phyloP scores from a whole-genome alignment of 2,888 invertebrate species.

The Hydrotaea cyrtoneurina region DNA sequence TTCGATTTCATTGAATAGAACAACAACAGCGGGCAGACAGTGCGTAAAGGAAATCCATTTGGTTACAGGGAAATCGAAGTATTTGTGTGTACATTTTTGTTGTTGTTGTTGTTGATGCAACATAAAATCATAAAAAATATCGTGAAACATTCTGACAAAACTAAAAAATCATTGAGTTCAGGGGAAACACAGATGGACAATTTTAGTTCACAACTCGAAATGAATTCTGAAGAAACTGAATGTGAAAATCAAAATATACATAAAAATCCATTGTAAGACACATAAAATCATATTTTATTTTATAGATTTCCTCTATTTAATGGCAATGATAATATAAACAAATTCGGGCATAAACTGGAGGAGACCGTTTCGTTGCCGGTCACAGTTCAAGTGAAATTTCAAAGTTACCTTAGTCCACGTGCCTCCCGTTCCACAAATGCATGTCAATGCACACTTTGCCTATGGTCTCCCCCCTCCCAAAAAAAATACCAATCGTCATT shows the following conservation, averaged over 20 bases:
- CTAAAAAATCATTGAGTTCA: not conserved
- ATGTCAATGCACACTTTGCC: conserved; percentile 50
- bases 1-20: conserved; percentile 47
- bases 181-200: conserved; percentile 34
- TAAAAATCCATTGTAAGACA: not conserved
- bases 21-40: conserved; percentile 28
- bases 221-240: not conserved
- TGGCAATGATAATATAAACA: conserved; percentile 30
- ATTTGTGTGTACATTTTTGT: too few relatives aligned
- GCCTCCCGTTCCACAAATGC: conserved; percentile 52
- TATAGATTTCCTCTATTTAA: conserved; percentile 28
- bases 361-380: not conserved
- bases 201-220: not conserved
- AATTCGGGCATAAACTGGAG: conserved; percentile 1
- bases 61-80: conserved; percentile 35
- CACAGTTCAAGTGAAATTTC: conserved; percentile 30
- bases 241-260: conserved; percentile 15
- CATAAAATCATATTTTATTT: conserved; percentile 28
- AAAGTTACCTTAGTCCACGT: conserved; percentile 47
- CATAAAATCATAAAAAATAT: conserved; percentile 56
- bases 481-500: too few relatives aligned
- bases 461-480: not conserved
- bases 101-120: conserved; percentile 43
- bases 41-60: conserved; percentile 30
- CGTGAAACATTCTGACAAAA: conserved; percentile 37